These are phyloP conservation scores for Syrista parreyssii DNA, from an alignment of 2,888 invertebrate species.

Conservation along the genomic window DNA sequence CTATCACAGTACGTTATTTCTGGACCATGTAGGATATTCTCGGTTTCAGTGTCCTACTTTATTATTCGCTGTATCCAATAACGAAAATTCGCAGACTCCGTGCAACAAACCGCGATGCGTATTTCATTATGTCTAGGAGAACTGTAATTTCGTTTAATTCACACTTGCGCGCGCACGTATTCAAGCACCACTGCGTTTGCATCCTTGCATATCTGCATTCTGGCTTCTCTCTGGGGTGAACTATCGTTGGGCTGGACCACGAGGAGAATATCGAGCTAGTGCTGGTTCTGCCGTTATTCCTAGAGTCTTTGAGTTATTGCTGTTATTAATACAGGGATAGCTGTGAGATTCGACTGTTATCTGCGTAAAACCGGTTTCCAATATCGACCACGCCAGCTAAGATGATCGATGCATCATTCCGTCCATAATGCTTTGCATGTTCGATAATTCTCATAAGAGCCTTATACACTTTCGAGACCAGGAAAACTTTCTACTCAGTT, in stretches of 20 bases:
- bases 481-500: not conserved
- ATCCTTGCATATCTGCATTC: slow-evolving; percentile 25
- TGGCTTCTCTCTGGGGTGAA: slow-evolving; percentile 39
- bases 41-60: not conserved
- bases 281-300: slow-evolving; percentile 35
- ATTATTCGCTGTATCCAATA: not conserved
- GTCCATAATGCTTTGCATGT: not conserved
- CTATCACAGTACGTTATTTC: not conserved
- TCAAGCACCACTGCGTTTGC: slow-evolving; percentile 10
- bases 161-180: slow-evolving; percentile 14
- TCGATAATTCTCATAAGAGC: not conserved
- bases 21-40: not conserved
- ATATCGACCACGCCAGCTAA: slow-evolving; percentile 41
- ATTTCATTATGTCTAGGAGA: slow-evolving; percentile 52
- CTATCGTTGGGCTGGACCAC: slow-evolving; percentile 33
- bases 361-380: slow-evolving; percentile 40
- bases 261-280: slow-evolving; percentile 40
- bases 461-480: not conserved
- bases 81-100: not conserved
- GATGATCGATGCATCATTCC: slow-evolving; percentile 37
- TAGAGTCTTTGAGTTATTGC: slow-evolving; percentile 48
- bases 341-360: slow-evolving; percentile 42
- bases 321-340: slow-evolving; percentile 54
- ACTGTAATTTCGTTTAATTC: slow-evolving; percentile 46
- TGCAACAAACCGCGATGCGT: slow-evolving; percentile 15